Conservation (phyloP, 92 coral and sea anemone genomes). For the Montipora capitata region DNA sequence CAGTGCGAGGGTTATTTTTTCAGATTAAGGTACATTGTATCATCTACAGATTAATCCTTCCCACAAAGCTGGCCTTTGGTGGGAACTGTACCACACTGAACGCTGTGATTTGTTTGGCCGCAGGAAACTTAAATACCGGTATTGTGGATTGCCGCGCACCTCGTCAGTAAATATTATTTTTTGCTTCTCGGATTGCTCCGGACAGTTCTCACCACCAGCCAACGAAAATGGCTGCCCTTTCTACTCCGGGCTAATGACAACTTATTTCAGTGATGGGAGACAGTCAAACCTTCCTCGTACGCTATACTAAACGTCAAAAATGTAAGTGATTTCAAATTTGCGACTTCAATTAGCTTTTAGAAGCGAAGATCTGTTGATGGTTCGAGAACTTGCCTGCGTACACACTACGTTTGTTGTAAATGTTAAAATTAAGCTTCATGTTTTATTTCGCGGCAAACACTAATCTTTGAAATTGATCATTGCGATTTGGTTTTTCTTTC, state of each 20-base stretch:
- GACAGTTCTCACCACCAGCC: not conserved
- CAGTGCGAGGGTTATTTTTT: constrained; percentile 16
- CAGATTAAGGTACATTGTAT: constrained; percentile 49
- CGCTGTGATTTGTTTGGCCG: constrained; percentile 54
- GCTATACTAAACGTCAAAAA: constrained; percentile 90
- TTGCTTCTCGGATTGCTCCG: not conserved
- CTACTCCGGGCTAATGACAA: constrained; percentile 35
- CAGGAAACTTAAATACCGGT: constrained; percentile 58
- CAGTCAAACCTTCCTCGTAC: constrained; percentile 88
- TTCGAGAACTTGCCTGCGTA: not conserved
- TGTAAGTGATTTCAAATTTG: constrained; percentile 63
- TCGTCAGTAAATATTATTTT: not conserved
- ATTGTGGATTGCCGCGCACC: constrained; percentile 6
- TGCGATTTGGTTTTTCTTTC: constrained; percentile 1
- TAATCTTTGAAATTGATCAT: constrained; percentile 39
- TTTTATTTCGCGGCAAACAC: constrained; percentile 25
- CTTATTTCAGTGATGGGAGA: constrained; percentile 63
- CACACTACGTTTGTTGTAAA: not conserved
- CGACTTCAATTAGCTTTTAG: constrained; percentile 31
- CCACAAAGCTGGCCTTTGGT: not conserved
- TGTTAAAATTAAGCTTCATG: not conserved
- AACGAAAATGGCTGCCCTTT: constrained; percentile 32
- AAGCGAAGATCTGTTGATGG: not conserved
- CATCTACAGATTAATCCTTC: constrained; percentile 4
- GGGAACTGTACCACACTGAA: not conserved